Conservation (phyloP, 2,888 invertebrate genomes). For the Platycnemis pennipes region DNA sequence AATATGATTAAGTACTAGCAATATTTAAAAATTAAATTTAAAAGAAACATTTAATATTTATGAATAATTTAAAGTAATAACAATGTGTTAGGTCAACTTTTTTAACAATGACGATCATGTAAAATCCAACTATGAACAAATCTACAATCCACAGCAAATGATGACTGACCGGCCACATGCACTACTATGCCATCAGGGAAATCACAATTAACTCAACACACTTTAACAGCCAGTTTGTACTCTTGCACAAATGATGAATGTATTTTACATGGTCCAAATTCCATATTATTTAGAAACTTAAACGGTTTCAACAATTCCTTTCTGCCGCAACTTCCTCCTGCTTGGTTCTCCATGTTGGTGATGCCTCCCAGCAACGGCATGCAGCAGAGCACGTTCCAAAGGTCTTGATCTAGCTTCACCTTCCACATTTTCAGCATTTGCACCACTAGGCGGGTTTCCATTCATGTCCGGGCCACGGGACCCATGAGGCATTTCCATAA, state of each 20-base stretch:
- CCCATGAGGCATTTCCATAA: conserved; percentile 60
- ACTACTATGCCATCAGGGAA: background rate
- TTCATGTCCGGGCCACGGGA: conserved; percentile 48
- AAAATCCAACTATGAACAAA: conserved; percentile 30
- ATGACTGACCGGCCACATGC: conserved; percentile 7
- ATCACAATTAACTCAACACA: conserved; percentile 23
- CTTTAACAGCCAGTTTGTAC: conserved; percentile 14
- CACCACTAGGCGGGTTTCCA: conserved; percentile 50
- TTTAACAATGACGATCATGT: conserved; percentile 42
- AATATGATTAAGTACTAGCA: background rate
- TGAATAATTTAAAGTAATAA: conserved; percentile 51
- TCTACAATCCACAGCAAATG: conserved; percentile 31
- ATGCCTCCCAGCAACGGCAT: conserved; percentile 53
- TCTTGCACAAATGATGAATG: conserved; percentile 23
- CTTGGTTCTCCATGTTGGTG: conserved; percentile 32
- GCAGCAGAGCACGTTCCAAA: conserved; percentile 41
- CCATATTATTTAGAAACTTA: background rate
- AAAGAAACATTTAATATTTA: conserved; percentile 55
- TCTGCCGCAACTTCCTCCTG: conserved; percentile 28
- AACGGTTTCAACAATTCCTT: conserved; percentile 59
- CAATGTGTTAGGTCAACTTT: conserved; percentile 36
- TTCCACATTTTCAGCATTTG: conserved; percentile 12
- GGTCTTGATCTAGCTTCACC: conserved; percentile 29
- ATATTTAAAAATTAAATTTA: background rate
- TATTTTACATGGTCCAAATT: conserved; percentile 8